A percentile compares a stretch with the other conserved stretches of the same genome.
These are phyloP conservation scores for Rissa tridactyla DNA, from an alignment of 2,113 vertebrate genomes.

Conservation along the genomic window DNA sequence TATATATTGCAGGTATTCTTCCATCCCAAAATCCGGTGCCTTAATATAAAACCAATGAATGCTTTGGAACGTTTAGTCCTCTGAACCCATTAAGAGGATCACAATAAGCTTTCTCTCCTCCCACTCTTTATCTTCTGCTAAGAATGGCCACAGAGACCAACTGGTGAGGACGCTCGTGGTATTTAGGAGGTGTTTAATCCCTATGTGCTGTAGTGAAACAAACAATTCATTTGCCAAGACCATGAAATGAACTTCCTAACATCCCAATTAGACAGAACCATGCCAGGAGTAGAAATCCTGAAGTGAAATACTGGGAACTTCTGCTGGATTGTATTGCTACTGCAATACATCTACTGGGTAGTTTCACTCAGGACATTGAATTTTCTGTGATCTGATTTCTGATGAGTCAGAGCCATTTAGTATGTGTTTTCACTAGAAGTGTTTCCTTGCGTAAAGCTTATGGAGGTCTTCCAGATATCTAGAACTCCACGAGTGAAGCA, in stretches of 20 bases:
- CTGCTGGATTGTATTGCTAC: neutral
- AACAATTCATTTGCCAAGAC: neutral
- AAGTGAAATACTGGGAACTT: neutral
- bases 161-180: neutral
- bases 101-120: slow-evolving; percentile 1
- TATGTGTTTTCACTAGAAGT: neutral
- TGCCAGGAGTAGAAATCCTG: neutral
- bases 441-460: neutral
- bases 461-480: neutral
- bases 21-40: neutral
- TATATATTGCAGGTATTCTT: neutral
- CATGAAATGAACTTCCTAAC: neutral
- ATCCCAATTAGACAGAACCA: neutral
- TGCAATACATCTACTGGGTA: neutral
- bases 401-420: neutral
- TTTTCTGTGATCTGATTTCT: neutral
- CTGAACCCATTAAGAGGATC: slow-evolving; percentile 3
- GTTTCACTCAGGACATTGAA: neutral
- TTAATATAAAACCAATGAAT: slow-evolving; percentile 9
- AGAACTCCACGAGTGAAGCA: neutral
- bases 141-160: neutral
- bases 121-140: neutral
- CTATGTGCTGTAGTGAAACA: neutral
- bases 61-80: neutral
- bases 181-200: neutral